These are phyloP conservation scores for Xiphorhynchus erythropygius DNA, from an alignment of 2,797 vertebrate species.

Conservation along the genomic window DNA sequence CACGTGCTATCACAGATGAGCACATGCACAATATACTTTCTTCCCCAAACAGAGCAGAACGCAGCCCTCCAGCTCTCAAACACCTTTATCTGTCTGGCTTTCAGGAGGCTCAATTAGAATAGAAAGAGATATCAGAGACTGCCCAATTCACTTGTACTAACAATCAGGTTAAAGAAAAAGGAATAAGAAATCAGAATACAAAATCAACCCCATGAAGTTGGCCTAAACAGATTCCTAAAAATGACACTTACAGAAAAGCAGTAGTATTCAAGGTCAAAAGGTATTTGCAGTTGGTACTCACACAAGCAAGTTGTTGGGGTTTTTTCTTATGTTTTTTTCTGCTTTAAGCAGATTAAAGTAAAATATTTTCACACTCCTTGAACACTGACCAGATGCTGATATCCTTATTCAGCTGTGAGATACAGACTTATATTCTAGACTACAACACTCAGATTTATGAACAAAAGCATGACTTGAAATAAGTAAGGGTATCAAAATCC, in stretches of 20 bases:
- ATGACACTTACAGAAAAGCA: accelerated
- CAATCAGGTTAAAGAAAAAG: background rate
- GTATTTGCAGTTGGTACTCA: background rate
- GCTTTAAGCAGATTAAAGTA: background rate
- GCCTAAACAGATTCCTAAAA: background rate
- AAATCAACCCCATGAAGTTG: background rate
- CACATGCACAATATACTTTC: background rate
- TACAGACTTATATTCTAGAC: background rate
- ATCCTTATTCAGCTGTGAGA: background rate
- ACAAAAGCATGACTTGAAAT: background rate
- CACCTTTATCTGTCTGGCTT: background rate
- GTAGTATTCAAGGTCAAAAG: background rate
- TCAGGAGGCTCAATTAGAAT: background rate
- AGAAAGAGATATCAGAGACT: background rate
- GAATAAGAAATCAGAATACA: background rate
- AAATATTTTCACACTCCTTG: background rate
- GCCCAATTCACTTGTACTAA: background rate
- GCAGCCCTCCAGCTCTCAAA: background rate
- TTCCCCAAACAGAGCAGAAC: background rate
- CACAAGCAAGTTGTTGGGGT: background rate
- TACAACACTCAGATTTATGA: background rate
- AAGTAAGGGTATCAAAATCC: background rate
- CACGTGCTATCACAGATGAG: background rate
- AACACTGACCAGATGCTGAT: background rate
- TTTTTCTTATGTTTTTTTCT: background rate